Percentiles rank a stretch among this genome's conserved stretches.
These are phyloP conservation scores for Simalia tracyae DNA, from an alignment of 2,797 vertebrate genomes.

Conservation along the genomic window DNA sequence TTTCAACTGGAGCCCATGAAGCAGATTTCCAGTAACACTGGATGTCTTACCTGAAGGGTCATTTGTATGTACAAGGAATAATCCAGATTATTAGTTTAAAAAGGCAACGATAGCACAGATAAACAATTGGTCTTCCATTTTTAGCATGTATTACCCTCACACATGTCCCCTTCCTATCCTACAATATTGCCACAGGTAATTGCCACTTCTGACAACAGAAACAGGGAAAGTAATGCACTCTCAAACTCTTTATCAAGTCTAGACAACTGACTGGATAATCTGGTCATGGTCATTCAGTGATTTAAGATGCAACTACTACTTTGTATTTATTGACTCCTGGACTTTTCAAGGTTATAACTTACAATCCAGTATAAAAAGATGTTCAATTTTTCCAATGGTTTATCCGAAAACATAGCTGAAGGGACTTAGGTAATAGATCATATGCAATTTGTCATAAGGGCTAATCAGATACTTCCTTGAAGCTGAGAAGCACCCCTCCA, in stretches of 20 bases:
- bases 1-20: not conserved
- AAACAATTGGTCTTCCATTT: not conserved
- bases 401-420: not conserved
- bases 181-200: not conserved
- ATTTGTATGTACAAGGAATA: not conserved
- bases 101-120: not conserved
- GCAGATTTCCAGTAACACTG: not conserved
- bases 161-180: not conserved
- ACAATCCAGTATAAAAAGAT: not conserved
- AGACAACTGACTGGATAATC: not conserved
- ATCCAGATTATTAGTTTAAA: not conserved
- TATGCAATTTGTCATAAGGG: not conserved
- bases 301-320: not conserved
- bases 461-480: not conserved
- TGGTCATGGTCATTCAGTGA: not conserved
- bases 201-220: not conserved
- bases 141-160: not conserved
- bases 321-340: not conserved
- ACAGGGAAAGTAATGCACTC: not conserved
- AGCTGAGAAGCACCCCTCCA: not conserved
- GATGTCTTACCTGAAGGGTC: constrained; percentile 17
- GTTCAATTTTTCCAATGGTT: not conserved
- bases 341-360: not conserved
- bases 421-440: accelerated
- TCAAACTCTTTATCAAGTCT: not conserved